Base-by-base conservation (phyloP, 2,113 vertebrate species). In the Echinops telfairi region DNA sequence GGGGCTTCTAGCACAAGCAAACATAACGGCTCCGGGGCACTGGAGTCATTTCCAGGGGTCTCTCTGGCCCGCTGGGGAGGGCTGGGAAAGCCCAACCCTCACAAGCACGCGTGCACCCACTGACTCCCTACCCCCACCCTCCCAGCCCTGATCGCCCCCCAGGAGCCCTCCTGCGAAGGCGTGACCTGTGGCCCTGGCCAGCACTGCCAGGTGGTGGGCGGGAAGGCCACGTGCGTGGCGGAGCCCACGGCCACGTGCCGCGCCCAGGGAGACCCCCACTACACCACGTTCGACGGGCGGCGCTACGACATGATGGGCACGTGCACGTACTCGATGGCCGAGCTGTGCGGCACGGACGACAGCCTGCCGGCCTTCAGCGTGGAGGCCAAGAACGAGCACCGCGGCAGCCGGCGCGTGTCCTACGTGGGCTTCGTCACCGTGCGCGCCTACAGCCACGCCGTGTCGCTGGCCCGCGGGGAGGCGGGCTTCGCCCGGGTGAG, bases 301-400 rank as follows among this genome's bases (percentile, higher is more conserved):
- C 98, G 85, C 94, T 99, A 97, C 38, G 98, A 97, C 92, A 99
- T 99, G 97, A 99, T 99, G 99, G 99, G 99, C 60, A 98, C 98
- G 2, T 99, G 99, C 92, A 98, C 98, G 19, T 99, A 99, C 97
- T 98, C 97, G 0, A n/a, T 98, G 68, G 96, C 57, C 0, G 97
- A 98, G 68, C 86, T 93, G 22, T 90, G 94, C 14, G 89, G 95
- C 0, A 0, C 23, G 0, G 95, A 96, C 16, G 0, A 17, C 1
- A 78, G 29, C 31, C 91, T 97, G 75, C 95, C 96, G 0, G 68
- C 89, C 60, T 97, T 98, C 94, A 96, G 68, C 11, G 93, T 98
- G 15, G 82, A 96, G 4, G 90, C 96, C 83, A 97, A 98, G 90
- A 98, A 98, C 22, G 98, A 98, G 88, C 98, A 98, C 91, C 97